phyloP scores from a whole-genome alignment of 2,888 invertebrate genomes.

The Erannis defoliaria region DNA sequence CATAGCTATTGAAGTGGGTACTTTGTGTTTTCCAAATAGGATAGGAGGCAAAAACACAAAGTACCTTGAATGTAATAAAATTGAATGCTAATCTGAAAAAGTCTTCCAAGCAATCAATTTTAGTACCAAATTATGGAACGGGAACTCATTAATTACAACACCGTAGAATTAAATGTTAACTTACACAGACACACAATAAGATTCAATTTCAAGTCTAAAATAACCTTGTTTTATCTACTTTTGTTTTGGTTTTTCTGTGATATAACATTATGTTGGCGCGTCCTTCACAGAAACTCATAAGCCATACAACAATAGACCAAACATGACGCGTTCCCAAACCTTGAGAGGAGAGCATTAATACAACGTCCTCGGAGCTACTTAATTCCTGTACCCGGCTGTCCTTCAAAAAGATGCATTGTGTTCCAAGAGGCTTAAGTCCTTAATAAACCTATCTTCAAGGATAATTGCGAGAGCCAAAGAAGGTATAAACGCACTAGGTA shows the following conservation, averaged over 20 bases:
- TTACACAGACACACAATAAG: too few species aligned
- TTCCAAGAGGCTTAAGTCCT: conserved; percentile 45
- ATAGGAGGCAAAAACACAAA: too few species aligned
- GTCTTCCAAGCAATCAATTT: too few species aligned
- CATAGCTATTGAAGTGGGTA: too few species aligned
- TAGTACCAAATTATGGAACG: not conserved
- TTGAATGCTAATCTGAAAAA: too few species aligned
- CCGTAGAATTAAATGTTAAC: too few species aligned
- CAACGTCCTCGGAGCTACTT: conserved; percentile 11
- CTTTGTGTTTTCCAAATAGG: too few species aligned
- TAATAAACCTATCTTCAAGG: conserved; percentile 58
- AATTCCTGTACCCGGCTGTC: conserved; percentile 42
- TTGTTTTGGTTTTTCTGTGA: too few species aligned
- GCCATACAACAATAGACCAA: not conserved
- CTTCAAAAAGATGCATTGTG: conserved; percentile 55
- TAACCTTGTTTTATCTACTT: too few species aligned
- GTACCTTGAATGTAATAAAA: too few species aligned
- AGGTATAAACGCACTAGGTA: conserved; percentile 18
- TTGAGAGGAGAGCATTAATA: conserved; percentile 16
- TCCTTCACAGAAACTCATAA: conserved; percentile 1
- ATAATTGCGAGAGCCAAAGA: conserved; percentile 49
- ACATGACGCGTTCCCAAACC: conserved; percentile 3
- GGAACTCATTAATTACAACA: not conserved
- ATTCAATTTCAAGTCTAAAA: not conserved
- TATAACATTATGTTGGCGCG: too few species aligned